phyloP scores from a whole-genome alignment of 2,113 vertebrate genomes.

The Ceratotherium simum region DNA sequence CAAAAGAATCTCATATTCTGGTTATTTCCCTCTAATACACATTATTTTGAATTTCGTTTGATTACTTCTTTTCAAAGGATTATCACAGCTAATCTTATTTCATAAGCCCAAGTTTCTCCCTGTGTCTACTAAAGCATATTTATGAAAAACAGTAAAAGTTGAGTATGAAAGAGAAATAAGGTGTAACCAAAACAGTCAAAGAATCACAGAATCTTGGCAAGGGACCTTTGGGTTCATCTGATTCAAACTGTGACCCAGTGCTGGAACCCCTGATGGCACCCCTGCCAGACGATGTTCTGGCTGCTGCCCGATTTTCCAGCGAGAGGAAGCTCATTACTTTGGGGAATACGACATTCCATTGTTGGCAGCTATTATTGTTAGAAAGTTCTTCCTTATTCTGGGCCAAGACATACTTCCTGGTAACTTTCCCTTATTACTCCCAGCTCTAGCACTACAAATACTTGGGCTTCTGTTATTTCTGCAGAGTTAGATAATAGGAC shows the following conservation, averaged over 20 bases:
- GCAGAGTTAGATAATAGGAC: neutral
- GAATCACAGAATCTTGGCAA: slow-evolving; percentile 46
- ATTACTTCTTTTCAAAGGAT: slow-evolving; percentile 14
- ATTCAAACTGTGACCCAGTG: slow-evolving; percentile 23
- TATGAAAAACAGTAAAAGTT: slow-evolving; percentile 44
- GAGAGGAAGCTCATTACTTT: slow-evolving; percentile 32
- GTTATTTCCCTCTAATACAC: neutral
- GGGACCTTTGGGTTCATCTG: neutral
- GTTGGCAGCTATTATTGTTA: slow-evolving; percentile 59
- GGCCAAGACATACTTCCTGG: slow-evolving; percentile 71
- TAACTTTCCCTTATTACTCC: slow-evolving; percentile 12
- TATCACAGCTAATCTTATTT: neutral
- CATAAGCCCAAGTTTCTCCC: neutral
- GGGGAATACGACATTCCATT: slow-evolving; percentile 49
- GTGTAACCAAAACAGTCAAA: slow-evolving; percentile 29
- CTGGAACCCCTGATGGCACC: neutral
- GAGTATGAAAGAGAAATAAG: slow-evolving; percentile 56
- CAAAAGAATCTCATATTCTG: neutral
- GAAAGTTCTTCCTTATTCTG: slow-evolving; percentile 63
- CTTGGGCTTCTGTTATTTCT: slow-evolving; percentile 46
- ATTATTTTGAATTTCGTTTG: slow-evolving; percentile 24
- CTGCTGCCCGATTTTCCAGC: neutral
- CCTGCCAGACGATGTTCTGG: slow-evolving; percentile 20
- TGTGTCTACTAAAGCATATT: neutral
- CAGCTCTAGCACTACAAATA: neutral